These are phyloP conservation scores for Eupithecia inturbata DNA, from an alignment of 2,888 invertebrate genomes.

Conservation along the genomic window DNA sequence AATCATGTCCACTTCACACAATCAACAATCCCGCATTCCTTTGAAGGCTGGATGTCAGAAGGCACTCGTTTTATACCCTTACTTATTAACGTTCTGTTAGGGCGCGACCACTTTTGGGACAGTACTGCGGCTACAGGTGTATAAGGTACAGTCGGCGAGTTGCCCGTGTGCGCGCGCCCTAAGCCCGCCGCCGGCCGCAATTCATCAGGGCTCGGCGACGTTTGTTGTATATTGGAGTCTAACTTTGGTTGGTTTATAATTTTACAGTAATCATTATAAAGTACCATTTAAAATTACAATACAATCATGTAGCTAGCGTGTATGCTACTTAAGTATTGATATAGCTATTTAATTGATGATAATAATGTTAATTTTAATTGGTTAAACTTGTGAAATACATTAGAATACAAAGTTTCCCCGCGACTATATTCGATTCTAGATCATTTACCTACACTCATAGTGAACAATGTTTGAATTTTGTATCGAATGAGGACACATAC, in stretches of 20 bases:
- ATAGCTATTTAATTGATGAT: slow-evolving; percentile 53
- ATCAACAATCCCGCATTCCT: slow-evolving; percentile 76
- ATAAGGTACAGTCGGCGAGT: not conserved
- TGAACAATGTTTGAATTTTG: slow-evolving; percentile 32
- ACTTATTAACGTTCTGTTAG: slow-evolving; percentile 62
- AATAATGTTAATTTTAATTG: slow-evolving; percentile 41
- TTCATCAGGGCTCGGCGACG: slow-evolving; percentile 48
- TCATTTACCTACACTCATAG: slow-evolving; percentile 29
- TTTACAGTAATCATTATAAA: slow-evolving; percentile 45
- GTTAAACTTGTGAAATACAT: slow-evolving; percentile 41
- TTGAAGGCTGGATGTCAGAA: slow-evolving; percentile 82
- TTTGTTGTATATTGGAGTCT: slow-evolving; percentile 62
- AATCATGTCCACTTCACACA: slow-evolving; percentile 67
- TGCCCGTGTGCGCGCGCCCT: slow-evolving; percentile 42
- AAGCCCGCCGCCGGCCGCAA: slow-evolving; percentile 22
- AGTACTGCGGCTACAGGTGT: not conserved
- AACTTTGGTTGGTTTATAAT: slow-evolving; percentile 67
- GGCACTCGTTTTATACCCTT: slow-evolving; percentile 81
- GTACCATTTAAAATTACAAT: slow-evolving; percentile 50
- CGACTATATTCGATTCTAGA: slow-evolving; percentile 42
- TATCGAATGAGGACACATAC: slow-evolving; percentile 29
- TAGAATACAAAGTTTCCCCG: slow-evolving; percentile 43
- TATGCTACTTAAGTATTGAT: slow-evolving; percentile 61
- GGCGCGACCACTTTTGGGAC: not conserved
- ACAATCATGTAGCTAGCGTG: slow-evolving; percentile 64